These are phyloP conservation scores for Nixonia krombeini DNA, from an alignment of 1,140 invertebrate species.

Conservation along the genomic window DNA sequence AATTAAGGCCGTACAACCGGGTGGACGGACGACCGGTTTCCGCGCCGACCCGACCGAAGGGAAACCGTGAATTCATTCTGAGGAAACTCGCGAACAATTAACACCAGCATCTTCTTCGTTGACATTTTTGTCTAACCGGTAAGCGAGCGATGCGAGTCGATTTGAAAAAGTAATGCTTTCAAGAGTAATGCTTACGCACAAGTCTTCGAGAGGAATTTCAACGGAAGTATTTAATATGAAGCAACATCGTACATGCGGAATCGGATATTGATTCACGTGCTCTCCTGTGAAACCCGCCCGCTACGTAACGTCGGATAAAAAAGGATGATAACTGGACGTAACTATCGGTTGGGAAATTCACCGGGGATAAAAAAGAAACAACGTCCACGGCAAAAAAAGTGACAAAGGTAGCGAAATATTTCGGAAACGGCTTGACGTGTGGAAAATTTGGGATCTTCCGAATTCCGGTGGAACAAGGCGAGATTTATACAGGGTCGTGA, in stretches of 20 bases:
- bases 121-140: constrained; percentile 17
- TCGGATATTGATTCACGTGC: constrained; percentile 28
- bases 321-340: constrained; percentile 35
- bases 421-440: constrained; percentile 19
- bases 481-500: no score
- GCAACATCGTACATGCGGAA: constrained; percentile 10
- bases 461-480: constrained; percentile 18
- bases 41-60: constrained; percentile 45
- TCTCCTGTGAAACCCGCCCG: constrained; percentile 26
- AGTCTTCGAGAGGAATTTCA: neutral
- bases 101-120: constrained; percentile 36
- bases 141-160: constrained; percentile 17
- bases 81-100: constrained; percentile 52
- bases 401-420: constrained; percentile 29
- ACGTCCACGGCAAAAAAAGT: constrained; percentile 19
- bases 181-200: neutral
- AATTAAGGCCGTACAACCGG: constrained; percentile 55
- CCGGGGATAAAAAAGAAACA: constrained; percentile 24
- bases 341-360: constrained; percentile 37
- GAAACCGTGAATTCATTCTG: constrained; percentile 56
- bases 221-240: constrained; percentile 28
- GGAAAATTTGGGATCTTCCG: constrained; percentile 24
- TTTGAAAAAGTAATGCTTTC: neutral
- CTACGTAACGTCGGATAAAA: constrained; percentile 19
- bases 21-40: constrained; percentile 46